Percentiles rank a stretch among this genome's conserved stretches.
Evolutionary conservation across 2,113 vertebrate species (phyloP).

Genomic region (Circaetus cinerascens): DNA sequence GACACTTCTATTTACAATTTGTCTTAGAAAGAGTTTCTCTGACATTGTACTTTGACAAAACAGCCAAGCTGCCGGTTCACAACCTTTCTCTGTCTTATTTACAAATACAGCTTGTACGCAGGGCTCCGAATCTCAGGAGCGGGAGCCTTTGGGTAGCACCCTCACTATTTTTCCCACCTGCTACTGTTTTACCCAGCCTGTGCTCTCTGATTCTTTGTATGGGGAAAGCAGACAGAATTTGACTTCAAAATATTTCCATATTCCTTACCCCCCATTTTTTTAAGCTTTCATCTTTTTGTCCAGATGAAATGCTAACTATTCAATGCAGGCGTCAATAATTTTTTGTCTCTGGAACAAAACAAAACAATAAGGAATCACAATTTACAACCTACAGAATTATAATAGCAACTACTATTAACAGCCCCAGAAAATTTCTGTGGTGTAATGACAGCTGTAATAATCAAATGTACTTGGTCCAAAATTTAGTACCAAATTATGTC

Average conservation of each 20-base stretch:
- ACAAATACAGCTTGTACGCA: conserved; percentile 74
- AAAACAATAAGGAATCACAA: background rate
- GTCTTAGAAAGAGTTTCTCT: conserved; percentile 81
- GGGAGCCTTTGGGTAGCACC: conserved; percentile 20
- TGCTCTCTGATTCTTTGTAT: background rate
- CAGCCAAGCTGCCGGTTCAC: conserved; percentile 73
- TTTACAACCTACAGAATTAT: conserved; percentile 41
- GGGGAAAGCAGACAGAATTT: background rate
- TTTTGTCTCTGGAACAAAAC: conserved; percentile 46
- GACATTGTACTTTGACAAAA: conserved; percentile 81
- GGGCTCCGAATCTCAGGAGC: conserved; percentile 26
- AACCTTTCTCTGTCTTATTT: conserved; percentile 79
- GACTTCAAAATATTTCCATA: background rate
- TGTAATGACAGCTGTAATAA: conserved; percentile 18
- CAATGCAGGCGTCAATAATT: background rate
- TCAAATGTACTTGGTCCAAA: background rate
- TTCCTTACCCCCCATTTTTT: background rate
- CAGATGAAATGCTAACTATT: conserved; percentile 3
- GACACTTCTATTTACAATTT: conserved; percentile 84
- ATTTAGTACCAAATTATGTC: background rate
- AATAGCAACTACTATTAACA: background rate
- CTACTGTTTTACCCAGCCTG: background rate
- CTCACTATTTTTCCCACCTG: background rate
- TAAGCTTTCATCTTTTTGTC: background rate
- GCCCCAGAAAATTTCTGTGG: conserved; percentile 25